Evolutionary conservation across 92 coral and sea anemone genomes (phyloP).

Genomic region (Paramuricea clavata): DNA sequence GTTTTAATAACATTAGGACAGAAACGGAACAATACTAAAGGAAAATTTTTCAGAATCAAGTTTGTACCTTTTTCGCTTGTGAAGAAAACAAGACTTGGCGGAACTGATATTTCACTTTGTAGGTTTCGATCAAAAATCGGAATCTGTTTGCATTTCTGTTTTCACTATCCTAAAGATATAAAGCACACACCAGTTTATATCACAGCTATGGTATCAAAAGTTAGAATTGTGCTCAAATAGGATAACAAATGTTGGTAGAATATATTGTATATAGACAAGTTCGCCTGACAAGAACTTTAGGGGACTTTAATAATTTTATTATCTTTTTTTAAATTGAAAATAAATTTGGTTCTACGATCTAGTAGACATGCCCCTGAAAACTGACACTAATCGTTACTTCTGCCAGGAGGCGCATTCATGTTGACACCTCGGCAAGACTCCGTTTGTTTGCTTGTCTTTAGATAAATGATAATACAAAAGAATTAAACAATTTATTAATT

Average conservation of each 20-base stretch:
- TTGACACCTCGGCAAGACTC: no score
- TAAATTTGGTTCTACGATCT: no score
- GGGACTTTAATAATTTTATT: no score
- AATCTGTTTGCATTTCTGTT: constrained; percentile 22
- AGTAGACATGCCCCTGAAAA: no score
- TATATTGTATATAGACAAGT: not conserved
- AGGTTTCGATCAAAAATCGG: constrained; percentile 32
- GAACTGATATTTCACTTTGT: constrained; percentile 50
- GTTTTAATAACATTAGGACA: not conserved
- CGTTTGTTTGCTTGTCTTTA: no score
- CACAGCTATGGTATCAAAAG: not conserved
- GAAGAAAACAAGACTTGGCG: constrained; percentile 76
- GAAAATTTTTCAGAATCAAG: not conserved
- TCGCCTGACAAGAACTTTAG: no score
- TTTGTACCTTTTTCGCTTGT: constrained; percentile 77
- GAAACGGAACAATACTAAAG: not conserved
- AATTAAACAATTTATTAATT: no score
- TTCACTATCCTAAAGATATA: constrained; percentile 20
- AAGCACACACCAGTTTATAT: not conserved
- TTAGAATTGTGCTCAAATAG: not conserved
- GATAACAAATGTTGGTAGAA: not conserved
- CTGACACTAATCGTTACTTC: no score
- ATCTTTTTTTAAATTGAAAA: no score
- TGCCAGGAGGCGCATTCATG: no score
- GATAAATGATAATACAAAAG: no score